phyloP scores from a whole-genome alignment of 2,888 invertebrate species.

The Ommatoiulus sabulosus region DNA sequence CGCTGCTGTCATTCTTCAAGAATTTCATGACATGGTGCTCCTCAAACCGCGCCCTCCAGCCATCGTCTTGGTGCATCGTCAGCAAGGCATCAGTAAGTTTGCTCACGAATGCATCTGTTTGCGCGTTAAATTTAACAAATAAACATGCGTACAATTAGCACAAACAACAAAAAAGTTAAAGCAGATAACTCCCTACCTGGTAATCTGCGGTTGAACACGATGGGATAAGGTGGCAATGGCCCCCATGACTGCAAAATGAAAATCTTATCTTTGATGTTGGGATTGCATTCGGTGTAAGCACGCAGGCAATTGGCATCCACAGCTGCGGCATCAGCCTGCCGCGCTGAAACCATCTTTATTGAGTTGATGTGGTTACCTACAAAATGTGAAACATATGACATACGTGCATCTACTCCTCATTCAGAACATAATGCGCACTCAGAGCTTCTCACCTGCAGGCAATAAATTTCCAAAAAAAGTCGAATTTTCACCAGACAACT shows the following conservation, averaged over 20 bases:
- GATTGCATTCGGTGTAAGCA: constrained; percentile 72
- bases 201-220: constrained; percentile 74
- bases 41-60: constrained; percentile 15
- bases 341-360: constrained; percentile 74
- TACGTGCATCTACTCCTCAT: background rate
- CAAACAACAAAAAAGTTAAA: background rate
- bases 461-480: constrained; percentile 74
- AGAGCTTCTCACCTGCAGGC: constrained; percentile 67
- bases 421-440: background rate
- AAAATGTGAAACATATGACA: constrained; percentile 57
- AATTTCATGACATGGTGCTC: constrained; percentile 52
- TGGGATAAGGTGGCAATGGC: constrained; percentile 76
- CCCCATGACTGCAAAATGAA: constrained; percentile 75
- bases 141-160: background rate
- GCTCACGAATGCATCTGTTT: constrained; percentile 68
- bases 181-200: constrained; percentile 69
- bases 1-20: constrained; percentile 37
- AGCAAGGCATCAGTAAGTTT: constrained; percentile 69
- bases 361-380: constrained; percentile 74
- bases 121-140: background rate
- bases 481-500: constrained; percentile 73
- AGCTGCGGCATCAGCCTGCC: constrained; percentile 75
- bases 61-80: constrained; percentile 65
- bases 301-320: constrained; percentile 75
- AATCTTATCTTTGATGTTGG: constrained; percentile 73